Percentiles rank a stretch among this genome's conserved stretches.
These are phyloP conservation scores for Anguilla pacifica DNA, from an alignment of 2,797 vertebrate genomes.

Conservation along the genomic window DNA sequence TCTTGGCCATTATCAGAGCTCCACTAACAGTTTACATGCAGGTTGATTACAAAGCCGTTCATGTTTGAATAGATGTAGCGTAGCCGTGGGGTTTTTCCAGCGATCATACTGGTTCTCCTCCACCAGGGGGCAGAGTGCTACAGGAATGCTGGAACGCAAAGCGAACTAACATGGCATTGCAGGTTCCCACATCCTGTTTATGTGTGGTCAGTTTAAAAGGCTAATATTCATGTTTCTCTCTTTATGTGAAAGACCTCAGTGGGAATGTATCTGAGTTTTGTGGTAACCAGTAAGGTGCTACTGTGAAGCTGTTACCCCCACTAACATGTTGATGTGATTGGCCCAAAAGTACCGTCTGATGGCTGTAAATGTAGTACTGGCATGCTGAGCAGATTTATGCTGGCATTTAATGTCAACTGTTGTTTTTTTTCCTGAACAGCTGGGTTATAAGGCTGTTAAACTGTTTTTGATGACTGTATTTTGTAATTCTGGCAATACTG, in stretches of 20 bases:
- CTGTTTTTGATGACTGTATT: not conserved
- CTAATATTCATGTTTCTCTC: not conserved
- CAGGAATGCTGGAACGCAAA: not conserved
- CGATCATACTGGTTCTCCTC: not conserved
- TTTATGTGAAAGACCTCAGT: not conserved
- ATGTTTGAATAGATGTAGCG: not conserved
- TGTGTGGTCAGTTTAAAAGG: constrained; percentile 3
- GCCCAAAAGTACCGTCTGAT: not conserved
- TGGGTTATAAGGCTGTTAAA: not conserved
- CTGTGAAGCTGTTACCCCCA: not conserved
- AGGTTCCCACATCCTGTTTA: not conserved
- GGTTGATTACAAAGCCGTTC: not conserved
- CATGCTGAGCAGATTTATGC: not conserved
- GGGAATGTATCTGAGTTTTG: not conserved
- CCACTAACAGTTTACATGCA: not conserved
- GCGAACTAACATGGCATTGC: not conserved
- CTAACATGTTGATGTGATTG: not conserved
- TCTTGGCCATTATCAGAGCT: not conserved
- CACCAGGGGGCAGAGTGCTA: constrained; percentile 24
- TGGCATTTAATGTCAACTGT: not conserved
- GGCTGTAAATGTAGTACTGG: not conserved
- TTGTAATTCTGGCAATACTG: not conserved
- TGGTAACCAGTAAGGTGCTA: not conserved
- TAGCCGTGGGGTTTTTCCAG: not conserved
- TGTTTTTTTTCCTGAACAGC: not conserved